A percentile compares a stretch with the other conserved stretches of the same genome.
Evolutionary conservation across 2,113 vertebrate species (phyloP).

Genomic region (Xerus inauris): DNA sequence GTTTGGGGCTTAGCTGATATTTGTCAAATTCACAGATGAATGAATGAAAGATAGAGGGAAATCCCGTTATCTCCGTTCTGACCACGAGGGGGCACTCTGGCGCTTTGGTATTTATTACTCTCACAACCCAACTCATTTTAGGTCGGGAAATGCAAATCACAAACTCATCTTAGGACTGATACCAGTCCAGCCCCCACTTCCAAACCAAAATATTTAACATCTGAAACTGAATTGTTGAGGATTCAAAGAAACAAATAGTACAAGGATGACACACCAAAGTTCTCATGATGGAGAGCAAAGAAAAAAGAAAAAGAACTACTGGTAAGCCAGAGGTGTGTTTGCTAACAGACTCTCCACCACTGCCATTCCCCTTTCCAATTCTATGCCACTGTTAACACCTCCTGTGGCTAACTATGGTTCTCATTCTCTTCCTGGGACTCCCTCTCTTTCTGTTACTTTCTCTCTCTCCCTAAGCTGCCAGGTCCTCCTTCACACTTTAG

Average conservation of each 20-base stretch:
- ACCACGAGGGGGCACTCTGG: slow-evolving; percentile 60
- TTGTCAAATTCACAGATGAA: not conserved
- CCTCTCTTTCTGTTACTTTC: not conserved
- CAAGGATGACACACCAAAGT: not conserved
- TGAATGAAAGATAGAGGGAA: not conserved
- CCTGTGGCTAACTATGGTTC: not conserved
- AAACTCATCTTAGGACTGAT: not conserved
- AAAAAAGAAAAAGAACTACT: not conserved
- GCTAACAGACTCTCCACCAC: not conserved
- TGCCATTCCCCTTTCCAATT: not conserved
- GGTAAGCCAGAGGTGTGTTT: not conserved
- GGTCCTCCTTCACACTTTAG: not conserved
- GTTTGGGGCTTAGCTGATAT: not conserved
- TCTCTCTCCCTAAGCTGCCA: not conserved
- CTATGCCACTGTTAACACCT: not conserved
- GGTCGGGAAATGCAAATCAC: not conserved
- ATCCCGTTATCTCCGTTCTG: not conserved
- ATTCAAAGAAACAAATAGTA: not conserved
- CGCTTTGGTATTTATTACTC: slow-evolving; percentile 33
- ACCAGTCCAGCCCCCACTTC: too few relatives aligned
- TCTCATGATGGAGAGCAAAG: not conserved
- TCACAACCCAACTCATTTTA: not conserved
- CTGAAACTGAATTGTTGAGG: not conserved
- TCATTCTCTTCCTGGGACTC: not conserved
- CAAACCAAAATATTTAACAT: not conserved